Percentiles rank a stretch among this genome's conserved stretches.
Evolutionary conservation across 2,113 vertebrate genomes (phyloP).

Genomic region (Regulus satrapa): DNA sequence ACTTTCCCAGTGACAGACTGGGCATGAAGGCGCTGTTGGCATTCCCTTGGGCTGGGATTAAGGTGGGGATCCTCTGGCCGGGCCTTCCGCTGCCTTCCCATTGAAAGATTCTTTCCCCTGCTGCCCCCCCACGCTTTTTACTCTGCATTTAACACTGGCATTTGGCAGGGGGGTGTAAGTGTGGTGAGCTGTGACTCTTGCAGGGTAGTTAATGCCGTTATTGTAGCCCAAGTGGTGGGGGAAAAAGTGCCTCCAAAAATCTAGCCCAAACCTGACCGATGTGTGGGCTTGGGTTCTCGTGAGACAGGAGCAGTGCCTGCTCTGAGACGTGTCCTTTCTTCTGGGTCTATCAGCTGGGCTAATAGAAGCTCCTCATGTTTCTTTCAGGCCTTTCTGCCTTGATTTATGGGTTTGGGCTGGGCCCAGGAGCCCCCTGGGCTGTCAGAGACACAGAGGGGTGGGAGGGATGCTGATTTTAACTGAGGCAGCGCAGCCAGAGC

Average conservation of each 20-base stretch:
- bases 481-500: not conserved
- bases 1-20: accelerated
- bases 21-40: not conserved
- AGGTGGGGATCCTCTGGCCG: accelerated
- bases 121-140: accelerated
- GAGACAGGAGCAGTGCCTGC: not conserved
- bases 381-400: not conserved
- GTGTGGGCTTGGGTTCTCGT: not conserved
- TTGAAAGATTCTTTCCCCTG: not conserved
- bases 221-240: not conserved
- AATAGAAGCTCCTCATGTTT: not conserved
- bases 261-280: not conserved
- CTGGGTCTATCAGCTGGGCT: not conserved
- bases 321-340: not conserved
- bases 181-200: not conserved
- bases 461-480: not conserved
- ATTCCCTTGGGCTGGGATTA: not conserved
- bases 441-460: not conserved
- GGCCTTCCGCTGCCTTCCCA: not conserved
- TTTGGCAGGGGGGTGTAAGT: not conserved
- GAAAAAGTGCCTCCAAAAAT: not conserved
- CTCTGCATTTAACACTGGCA: not conserved
- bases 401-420: not conserved
- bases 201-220: not conserved
- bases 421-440: not conserved